Evolutionary conservation across 2,113 vertebrate genomes (phyloP).

Genomic region (Chlorodrepanis virens): DNA sequence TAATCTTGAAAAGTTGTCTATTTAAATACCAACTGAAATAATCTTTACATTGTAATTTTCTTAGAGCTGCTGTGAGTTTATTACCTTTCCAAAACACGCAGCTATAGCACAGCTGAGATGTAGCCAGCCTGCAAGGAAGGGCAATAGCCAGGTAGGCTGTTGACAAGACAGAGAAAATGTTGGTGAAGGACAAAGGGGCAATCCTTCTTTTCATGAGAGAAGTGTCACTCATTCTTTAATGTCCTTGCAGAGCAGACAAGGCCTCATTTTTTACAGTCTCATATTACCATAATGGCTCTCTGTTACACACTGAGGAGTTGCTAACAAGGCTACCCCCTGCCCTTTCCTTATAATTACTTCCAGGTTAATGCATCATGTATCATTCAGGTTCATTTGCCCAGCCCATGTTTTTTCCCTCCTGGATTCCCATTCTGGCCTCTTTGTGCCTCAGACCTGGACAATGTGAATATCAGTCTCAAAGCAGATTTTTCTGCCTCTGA

Average conservation of each 20-base stretch:
- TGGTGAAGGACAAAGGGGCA: constrained; percentile 27
- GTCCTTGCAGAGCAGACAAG: constrained; percentile 22
- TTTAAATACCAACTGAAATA: background rate
- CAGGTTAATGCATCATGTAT: constrained; percentile 33
- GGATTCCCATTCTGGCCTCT: background rate
- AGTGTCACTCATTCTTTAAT: constrained; percentile 18
- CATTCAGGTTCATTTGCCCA: background rate
- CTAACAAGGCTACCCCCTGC: constrained; percentile 32
- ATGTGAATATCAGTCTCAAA: constrained; percentile 63
- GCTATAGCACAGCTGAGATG: background rate
- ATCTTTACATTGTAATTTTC: background rate
- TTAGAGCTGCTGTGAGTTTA: background rate
- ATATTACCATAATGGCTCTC: constrained; percentile 34
- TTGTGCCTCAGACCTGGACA: background rate
- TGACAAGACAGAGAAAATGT: constrained; percentile 13
- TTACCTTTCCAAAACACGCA: background rate
- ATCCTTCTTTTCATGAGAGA: constrained; percentile 9
- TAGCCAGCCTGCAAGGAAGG: background rate
- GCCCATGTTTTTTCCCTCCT: background rate
- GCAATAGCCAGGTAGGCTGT: background rate
- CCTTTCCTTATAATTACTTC: constrained; percentile 57
- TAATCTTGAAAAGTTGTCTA: background rate
- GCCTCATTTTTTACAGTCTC: constrained; percentile 13
- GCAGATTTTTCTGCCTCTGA: constrained; percentile 50
- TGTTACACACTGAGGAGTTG: background rate